phyloP scores from a whole-genome alignment of 2,113 vertebrate species.

The Petromus typicus region DNA sequence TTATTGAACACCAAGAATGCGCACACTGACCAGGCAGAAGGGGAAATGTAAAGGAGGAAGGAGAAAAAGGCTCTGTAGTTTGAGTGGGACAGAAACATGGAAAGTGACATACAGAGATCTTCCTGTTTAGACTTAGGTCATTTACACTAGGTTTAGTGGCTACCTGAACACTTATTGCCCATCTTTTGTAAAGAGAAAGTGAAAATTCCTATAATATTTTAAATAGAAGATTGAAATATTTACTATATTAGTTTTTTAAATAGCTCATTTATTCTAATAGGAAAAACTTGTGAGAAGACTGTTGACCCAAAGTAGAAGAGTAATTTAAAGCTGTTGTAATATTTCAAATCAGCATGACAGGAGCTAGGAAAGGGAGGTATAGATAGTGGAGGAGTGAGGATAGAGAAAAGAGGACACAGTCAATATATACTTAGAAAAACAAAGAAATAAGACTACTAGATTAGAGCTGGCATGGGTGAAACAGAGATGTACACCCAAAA shows the following conservation, averaged over 20 bases:
- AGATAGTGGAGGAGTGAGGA: not conserved
- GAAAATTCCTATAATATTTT: not conserved
- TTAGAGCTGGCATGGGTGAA: not conserved
- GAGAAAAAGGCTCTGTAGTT: not conserved
- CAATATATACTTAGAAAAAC: not conserved
- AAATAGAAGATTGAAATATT: not conserved
- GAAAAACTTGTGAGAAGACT: not conserved
- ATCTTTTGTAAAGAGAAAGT: not conserved
- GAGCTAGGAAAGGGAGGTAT: not conserved
- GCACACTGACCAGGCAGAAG: not conserved
- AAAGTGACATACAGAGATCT: not conserved
- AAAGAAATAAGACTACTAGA: not conserved
- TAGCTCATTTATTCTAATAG: not conserved
- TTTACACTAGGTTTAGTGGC: not conserved
- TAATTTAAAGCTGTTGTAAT: not conserved
- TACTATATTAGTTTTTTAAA: not conserved
- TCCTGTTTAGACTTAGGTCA: not conserved
- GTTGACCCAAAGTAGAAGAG: not conserved
- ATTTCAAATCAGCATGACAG: not conserved
- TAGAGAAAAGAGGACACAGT: not conserved
- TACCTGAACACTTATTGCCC: not conserved
- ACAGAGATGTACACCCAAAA: not conserved
- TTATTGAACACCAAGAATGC: not conserved
- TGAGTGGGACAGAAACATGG: fast-evolving
- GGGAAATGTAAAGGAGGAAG: not conserved